Percentiles rank a stretch among this genome's conserved stretches.
Evolutionary conservation across 2,113 vertebrate species (phyloP).

Genomic region (Stercorarius parasiticus): DNA sequence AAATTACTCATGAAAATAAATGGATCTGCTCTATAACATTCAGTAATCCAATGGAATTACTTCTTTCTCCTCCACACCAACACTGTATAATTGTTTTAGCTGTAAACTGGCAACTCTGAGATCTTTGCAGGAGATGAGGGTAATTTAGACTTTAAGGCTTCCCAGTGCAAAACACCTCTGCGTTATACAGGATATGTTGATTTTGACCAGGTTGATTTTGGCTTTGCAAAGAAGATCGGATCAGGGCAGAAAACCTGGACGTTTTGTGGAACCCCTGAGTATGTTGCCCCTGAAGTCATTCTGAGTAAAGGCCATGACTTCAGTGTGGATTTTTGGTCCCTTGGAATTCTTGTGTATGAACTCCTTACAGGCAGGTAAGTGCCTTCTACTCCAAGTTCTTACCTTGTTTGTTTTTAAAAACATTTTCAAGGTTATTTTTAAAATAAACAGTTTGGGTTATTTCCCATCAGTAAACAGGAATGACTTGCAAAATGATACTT

Average conservation of each 20-base stretch:
- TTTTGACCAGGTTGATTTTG: slow-evolving; percentile 88
- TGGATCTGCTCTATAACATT: not conserved
- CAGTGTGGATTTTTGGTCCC: slow-evolving; percentile 93
- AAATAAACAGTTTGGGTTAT: not conserved
- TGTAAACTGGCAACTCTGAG: not conserved
- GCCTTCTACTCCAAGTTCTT: not conserved
- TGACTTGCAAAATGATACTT: not conserved
- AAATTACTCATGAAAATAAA: not conserved
- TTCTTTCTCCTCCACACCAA: not conserved
- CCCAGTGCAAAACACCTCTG: not conserved
- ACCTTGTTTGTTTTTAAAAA: not conserved
- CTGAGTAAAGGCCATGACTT: slow-evolving; percentile 93
- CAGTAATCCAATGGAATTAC: not conserved
- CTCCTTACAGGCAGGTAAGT: slow-evolving; percentile 90
- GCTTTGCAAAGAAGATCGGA: slow-evolving; percentile 92
- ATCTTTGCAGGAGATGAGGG: not conserved
- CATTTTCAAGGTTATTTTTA: not conserved
- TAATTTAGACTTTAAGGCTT: not conserved
- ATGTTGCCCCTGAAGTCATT: slow-evolving; percentile 93
- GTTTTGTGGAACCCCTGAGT: slow-evolving; percentile 93
- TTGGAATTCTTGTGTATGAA: slow-evolving; percentile 93
- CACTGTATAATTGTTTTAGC: not conserved
- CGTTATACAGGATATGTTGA: not conserved
- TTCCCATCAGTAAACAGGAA: not conserved
- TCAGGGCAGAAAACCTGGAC: slow-evolving; percentile 95